Conservation (phyloP, 2,797 vertebrate genomes). For the Ceryle rudis region DNA sequence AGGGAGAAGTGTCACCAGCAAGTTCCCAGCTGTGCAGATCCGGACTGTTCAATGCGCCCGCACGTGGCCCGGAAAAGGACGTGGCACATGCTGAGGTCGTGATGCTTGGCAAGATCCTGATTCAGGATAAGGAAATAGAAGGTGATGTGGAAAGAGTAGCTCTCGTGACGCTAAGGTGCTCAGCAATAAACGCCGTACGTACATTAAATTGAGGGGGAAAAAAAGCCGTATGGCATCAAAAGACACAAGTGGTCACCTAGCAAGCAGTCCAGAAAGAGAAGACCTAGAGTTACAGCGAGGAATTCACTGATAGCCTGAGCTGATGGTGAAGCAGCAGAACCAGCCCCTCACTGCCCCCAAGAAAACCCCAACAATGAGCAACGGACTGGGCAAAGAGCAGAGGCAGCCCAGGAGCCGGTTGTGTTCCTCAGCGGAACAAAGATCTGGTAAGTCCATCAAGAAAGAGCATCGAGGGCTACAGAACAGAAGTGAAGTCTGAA, state of each 20-base stretch:
- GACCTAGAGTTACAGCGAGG: neutral
- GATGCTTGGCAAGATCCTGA: neutral
- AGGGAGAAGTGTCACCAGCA: neutral
- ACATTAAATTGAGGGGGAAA: too few species aligned
- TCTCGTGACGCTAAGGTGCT: neutral
- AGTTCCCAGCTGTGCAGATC: too few species aligned
- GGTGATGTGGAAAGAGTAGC: neutral
- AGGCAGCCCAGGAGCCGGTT: neutral
- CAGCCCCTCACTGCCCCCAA: neutral
- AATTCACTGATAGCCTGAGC: neutral
- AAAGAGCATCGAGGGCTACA: too few species aligned
- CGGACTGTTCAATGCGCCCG: too few species aligned
- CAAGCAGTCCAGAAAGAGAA: neutral
- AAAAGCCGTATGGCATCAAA: too few species aligned
- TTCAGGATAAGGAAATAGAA: neutral
- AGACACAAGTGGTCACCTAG: neutral
- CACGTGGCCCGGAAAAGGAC: neutral
- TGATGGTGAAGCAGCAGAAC: neutral
- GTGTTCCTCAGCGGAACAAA: accelerated
- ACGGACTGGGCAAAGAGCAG: neutral
- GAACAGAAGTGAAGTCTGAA: too few species aligned
- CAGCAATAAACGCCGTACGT: neutral
- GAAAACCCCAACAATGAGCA: neutral
- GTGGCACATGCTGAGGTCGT: neutral
- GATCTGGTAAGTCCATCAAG: neutral